Conservation (phyloP, 2,888 invertebrate species). For the Cynaeus angustus region DNA sequence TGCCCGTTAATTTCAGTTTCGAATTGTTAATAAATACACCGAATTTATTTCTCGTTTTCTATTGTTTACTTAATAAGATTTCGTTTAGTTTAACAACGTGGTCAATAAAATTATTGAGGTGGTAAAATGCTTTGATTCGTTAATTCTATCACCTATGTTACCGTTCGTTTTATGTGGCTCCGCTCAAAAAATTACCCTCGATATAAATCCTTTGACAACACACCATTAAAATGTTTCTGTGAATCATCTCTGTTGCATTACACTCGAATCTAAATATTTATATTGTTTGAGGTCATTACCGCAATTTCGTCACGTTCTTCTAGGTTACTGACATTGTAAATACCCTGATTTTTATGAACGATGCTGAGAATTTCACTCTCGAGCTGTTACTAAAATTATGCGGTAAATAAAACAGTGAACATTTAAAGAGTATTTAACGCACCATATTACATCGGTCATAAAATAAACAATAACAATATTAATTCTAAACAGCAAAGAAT, state of each 20-base stretch:
- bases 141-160: background rate
- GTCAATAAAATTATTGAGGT: conserved; percentile 1
- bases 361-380: conserved; percentile 16
- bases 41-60: background rate
- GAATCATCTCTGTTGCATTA: conserved; percentile 13
- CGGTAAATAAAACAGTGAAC: conserved; percentile 8
- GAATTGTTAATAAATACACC: background rate
- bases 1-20: background rate
- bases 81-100: background rate
- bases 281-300: conserved; percentile 33
- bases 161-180: background rate
- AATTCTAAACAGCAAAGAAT: conserved; percentile 10
- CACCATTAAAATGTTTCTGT: background rate
- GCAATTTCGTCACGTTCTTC: conserved; percentile 26
- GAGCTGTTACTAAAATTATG: conserved; percentile 17
- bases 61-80: conserved; percentile 17
- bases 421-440: conserved; percentile 16
- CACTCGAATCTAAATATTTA: conserved; percentile 38
- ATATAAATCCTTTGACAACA: too few species aligned
- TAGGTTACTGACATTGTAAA: conserved; percentile 22
- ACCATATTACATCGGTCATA: background rate
- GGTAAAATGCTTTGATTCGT: background rate
- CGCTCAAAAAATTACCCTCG: background rate
- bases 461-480: conserved; percentile 38
- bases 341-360: background rate